Percentiles rank a stretch among this genome's conserved stretches.
Conservation (phyloP, 2,888 invertebrate genomes). For the Melolontha melolontha region DNA sequence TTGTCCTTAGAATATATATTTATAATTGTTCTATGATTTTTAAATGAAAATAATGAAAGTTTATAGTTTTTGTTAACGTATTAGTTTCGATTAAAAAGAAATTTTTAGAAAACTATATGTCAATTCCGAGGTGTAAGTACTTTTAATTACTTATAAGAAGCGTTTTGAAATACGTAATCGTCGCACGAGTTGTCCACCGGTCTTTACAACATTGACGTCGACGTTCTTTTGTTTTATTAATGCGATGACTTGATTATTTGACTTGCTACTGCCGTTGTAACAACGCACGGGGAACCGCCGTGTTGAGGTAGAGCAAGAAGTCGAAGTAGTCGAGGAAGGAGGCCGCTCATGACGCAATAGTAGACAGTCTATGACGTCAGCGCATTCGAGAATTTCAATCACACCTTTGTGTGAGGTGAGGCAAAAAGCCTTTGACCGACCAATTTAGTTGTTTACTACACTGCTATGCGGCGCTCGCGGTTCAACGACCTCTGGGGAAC, state of each 20-base stretch:
- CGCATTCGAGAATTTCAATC: constrained; percentile 58
- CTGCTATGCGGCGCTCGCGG: constrained; percentile 40
- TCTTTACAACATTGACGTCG: too few species aligned
- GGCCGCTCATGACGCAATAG: constrained; percentile 59
- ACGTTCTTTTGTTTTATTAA: constrained; percentile 10
- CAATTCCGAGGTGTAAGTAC: too few species aligned
- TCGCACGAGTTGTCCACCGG: too few species aligned
- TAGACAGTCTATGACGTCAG: constrained; percentile 59
- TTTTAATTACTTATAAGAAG: too few species aligned
- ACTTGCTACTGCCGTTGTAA: constrained; percentile 1
- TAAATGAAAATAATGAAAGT: too few species aligned
- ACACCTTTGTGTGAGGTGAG: constrained; percentile 57
- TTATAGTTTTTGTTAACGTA: too few species aligned
- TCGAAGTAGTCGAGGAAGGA: constrained; percentile 16
- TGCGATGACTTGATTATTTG: not conserved
- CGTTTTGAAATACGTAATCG: too few species aligned
- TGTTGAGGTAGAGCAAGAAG: constrained; percentile 56
- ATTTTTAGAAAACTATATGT: too few species aligned
- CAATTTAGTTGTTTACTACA: constrained; percentile 52
- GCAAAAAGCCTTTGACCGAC: constrained; percentile 69
- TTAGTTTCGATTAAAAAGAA: too few species aligned
- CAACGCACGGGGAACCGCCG: constrained; percentile 37
- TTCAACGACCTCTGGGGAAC: constrained; percentile 46
- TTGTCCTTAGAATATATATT: too few species aligned
- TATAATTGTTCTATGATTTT: too few species aligned